phyloP scores from a whole-genome alignment of 2,113 vertebrate genomes.

The Leucoraja erinaceus region DNA sequence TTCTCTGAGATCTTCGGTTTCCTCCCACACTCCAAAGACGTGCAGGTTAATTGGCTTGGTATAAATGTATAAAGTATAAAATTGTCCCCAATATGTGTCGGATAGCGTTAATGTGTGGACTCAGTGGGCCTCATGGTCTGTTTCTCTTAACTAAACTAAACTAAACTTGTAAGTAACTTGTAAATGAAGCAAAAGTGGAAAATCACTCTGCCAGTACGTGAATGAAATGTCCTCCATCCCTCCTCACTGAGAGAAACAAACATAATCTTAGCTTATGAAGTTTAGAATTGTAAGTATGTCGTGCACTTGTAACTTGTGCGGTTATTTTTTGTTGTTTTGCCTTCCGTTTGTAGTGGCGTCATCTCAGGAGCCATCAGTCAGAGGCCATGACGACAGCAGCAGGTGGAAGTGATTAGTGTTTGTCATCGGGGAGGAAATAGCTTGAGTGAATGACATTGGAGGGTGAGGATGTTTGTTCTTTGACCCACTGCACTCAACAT shows the following conservation, averaged over 20 bases:
- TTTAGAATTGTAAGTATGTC: neutral
- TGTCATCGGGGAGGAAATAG: conserved; percentile 33
- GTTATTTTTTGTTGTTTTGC: neutral
- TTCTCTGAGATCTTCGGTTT: no score
- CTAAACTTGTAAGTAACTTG: neutral
- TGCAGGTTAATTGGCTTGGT: no score
- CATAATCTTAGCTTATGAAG: neutral
- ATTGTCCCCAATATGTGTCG: no score
- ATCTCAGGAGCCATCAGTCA: neutral
- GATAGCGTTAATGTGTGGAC: no score
- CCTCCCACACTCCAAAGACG: no score
- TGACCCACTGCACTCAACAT: neutral
- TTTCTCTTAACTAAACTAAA: no score
- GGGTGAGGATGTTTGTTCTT: conserved; percentile 2
- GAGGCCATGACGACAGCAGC: conserved; percentile 15
- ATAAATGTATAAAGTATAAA: no score
- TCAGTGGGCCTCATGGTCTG: no score
- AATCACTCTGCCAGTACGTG: neutral
- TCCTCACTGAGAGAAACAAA: neutral
- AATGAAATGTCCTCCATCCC: neutral
- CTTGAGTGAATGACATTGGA: conserved; percentile 26
- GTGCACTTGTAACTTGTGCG: neutral
- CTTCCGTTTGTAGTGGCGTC: neutral
- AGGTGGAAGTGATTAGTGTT: conserved; percentile 35
- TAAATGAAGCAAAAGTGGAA: neutral